Conservation (phyloP, 2,797 vertebrate species). For the Meda fulgida region DNA sequence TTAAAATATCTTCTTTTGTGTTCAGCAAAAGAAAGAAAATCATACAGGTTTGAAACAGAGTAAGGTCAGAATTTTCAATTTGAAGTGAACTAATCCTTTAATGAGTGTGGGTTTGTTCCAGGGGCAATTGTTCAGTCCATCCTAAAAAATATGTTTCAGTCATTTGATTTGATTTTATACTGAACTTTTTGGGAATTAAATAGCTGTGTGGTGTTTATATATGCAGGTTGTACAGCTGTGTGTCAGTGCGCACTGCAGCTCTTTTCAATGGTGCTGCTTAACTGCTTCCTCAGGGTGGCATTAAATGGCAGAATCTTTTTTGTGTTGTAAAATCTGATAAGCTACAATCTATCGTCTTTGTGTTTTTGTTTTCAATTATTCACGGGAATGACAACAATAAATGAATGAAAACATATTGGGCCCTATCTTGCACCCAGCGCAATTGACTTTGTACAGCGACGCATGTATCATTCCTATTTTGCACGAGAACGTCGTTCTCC, state of each 20-base stretch:
- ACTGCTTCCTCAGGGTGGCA: not conserved
- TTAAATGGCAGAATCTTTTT: conserved; percentile 1
- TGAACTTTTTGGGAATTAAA: not conserved
- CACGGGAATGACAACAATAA: not conserved
- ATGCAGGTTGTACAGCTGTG: not conserved
- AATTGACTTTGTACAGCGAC: too few species aligned
- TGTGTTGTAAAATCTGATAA: not conserved
- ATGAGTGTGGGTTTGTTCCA: not conserved
- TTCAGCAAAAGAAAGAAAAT: too few species aligned
- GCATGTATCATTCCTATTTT: too few species aligned
- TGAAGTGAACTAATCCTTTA: too few species aligned
- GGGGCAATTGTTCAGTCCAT: not conserved
- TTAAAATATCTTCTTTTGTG: too few species aligned
- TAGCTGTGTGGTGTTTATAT: not conserved
- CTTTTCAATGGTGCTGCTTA: not conserved
- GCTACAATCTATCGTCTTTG: not conserved
- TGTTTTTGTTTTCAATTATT: not conserved
- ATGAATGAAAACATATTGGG: not conserved
- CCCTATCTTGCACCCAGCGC: too few species aligned
- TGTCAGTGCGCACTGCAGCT: not conserved
- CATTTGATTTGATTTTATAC: not conserved
- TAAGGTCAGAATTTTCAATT: too few species aligned
- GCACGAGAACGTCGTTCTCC: too few species aligned
- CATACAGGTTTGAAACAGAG: too few species aligned
- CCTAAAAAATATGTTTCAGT: not conserved